phyloP scores from a whole-genome alignment of 2,888 invertebrate genomes.

The Chironomus tentans region DNA sequence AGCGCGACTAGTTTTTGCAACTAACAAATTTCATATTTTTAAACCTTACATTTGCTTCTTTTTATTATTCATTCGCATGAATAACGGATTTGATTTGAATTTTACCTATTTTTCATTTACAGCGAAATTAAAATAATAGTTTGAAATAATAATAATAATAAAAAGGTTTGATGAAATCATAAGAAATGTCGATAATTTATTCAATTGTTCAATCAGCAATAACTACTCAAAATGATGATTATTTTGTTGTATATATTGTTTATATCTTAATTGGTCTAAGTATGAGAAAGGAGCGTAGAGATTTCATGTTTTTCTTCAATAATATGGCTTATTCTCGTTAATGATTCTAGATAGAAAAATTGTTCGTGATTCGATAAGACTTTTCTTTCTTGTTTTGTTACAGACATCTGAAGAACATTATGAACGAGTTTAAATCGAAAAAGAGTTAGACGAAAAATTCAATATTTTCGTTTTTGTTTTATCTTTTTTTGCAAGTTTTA shows the following conservation, averaged over 20 bases:
- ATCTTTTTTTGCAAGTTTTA: not conserved
- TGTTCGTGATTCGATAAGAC: not conserved
- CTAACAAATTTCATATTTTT: not conserved
- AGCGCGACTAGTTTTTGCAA: not conserved
- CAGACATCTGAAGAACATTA: not conserved
- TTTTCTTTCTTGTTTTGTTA: not conserved
- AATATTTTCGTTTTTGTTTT: not conserved
- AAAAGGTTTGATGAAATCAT: not conserved
- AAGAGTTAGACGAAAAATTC: not conserved
- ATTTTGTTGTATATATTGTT: not conserved
- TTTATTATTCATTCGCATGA: not conserved
- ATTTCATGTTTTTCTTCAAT: not conserved
- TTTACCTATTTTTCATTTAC: not conserved
- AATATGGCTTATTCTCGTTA: not conserved
- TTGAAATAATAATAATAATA: no score
- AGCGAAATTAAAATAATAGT: no score
- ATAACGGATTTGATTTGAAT: not conserved
- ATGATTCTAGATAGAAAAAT: not conserved
- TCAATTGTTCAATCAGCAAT: not conserved
- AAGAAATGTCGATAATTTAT: not conserved
- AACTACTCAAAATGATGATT: not conserved
- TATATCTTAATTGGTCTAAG: not conserved
- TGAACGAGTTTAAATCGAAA: not conserved
- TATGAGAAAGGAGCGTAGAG: not conserved
- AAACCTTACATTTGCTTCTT: not conserved